Conservation (phyloP, 2,797 vertebrate species). For the Diplodus puntazzo region DNA sequence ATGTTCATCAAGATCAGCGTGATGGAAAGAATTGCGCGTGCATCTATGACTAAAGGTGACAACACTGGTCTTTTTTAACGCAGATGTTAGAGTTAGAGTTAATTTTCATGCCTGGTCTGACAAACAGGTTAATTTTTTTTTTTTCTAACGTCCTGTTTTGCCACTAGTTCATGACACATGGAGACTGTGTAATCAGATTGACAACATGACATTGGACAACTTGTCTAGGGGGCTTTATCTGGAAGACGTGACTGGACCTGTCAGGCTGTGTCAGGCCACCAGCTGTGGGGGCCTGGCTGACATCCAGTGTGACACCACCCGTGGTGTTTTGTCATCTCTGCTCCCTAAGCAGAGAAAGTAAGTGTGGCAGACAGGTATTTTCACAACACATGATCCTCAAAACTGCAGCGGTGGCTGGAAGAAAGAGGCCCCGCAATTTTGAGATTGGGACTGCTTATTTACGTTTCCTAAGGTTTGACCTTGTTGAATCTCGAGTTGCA, state of each 20-base stretch:
- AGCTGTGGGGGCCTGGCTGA: slow-evolving; percentile 78
- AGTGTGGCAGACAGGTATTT: slow-evolving; percentile 81
- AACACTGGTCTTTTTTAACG: slow-evolving; percentile 1
- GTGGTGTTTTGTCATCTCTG: slow-evolving; percentile 84
- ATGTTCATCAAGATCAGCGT: slow-evolving; percentile 39
- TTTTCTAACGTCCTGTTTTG: slow-evolving; percentile 37
- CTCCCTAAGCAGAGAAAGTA: slow-evolving; percentile 67
- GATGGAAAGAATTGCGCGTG: slow-evolving; percentile 15
- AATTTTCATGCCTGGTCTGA: slow-evolving; percentile 16
- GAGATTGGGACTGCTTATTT: slow-evolving; percentile 35
- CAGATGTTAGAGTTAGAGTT: slow-evolving; percentile 12
- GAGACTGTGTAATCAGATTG: slow-evolving; percentile 79
- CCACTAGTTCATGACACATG: slow-evolving; percentile 66
- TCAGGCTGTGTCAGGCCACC: slow-evolving; percentile 82
- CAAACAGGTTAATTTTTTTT: slow-evolving; percentile 46
- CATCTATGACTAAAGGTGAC: slow-evolving; percentile 2
- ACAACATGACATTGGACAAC: slow-evolving; percentile 83
- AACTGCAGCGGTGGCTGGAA: slow-evolving; percentile 40
- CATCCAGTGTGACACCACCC: slow-evolving; percentile 83
- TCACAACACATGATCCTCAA: slow-evolving; percentile 79
- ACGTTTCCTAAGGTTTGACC: slow-evolving; percentile 11
- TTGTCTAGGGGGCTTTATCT: slow-evolving; percentile 77
- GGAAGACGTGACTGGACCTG: slow-evolving; percentile 80
- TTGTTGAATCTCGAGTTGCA: slow-evolving; percentile 24
- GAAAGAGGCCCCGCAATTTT: slow-evolving; percentile 31